These are phyloP conservation scores for Metellina segmentata DNA, from an alignment of 2,888 invertebrate species.

Conservation along the genomic window DNA sequence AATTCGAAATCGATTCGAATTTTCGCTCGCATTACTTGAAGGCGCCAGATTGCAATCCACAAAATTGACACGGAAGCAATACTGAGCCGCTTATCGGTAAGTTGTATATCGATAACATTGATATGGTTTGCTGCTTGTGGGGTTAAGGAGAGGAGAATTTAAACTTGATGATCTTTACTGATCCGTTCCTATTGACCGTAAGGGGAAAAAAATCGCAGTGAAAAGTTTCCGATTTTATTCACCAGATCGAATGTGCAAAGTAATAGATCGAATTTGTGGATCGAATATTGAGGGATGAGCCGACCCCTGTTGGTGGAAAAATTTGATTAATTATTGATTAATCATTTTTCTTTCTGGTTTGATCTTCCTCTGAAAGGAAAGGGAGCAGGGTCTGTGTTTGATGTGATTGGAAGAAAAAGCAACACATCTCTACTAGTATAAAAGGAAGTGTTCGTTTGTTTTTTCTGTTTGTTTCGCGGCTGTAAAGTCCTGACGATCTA, in stretches of 20 bases:
- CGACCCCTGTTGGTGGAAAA: neutral
- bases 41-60: neutral
- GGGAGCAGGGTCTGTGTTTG: too few relatives aligned
- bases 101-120: neutral
- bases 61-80: slow-evolving; percentile 9
- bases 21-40: neutral
- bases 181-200: neutral
- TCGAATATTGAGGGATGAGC: neutral
- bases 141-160: neutral
- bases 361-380: neutral
- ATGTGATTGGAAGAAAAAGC: too few relatives aligned
- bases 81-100: neutral
- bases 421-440: too few relatives aligned
- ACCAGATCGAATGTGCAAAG: neutral
- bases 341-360: neutral
- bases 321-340: slow-evolving; percentile 38
- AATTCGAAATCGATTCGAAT: slow-evolving; percentile 40
- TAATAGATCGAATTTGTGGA: neutral
- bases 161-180: neutral
- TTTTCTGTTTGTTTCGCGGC: too few relatives aligned
- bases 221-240: neutral
- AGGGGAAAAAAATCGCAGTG: neutral
- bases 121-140: neutral
- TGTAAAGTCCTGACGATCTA: too few relatives aligned
- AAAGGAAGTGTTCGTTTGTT: too few relatives aligned